These are phyloP conservation scores for Dichetophora obliterata DNA, from an alignment of 2,888 invertebrate species.

Conservation along the genomic window DNA sequence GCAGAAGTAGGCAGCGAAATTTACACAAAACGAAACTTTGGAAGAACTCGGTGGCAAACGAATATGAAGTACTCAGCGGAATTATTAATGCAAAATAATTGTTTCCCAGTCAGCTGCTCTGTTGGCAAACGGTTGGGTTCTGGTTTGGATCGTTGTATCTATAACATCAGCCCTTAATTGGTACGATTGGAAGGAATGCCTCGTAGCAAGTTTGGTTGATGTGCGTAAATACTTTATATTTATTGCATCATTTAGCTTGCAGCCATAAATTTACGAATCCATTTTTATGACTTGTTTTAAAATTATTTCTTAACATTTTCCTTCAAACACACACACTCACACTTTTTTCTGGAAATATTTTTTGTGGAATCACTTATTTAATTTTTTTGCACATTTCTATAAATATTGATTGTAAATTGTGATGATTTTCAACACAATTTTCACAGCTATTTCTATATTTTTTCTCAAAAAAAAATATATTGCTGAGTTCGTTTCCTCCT, in stretches of 20 bases:
- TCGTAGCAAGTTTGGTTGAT: no score
- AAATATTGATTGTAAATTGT: neutral
- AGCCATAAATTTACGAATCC: no score
- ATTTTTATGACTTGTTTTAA: no score
- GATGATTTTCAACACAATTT: neutral
- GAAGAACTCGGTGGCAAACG: neutral
- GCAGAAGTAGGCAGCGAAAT: neutral
- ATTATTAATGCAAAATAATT: conserved; percentile 1
- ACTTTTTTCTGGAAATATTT: neutral
- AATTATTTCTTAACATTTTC: no score
- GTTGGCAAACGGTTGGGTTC: neutral
- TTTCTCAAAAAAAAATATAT: neutral
- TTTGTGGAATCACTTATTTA: neutral
- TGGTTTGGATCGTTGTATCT: no score
- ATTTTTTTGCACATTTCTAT: neutral
- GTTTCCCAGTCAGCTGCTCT: neutral
- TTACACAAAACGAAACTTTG: neutral
- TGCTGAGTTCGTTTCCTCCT: neutral
- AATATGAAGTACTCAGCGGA: neutral
- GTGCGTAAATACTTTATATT: no score
- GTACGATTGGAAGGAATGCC: no score
- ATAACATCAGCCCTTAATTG: no score
- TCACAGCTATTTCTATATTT: neutral
- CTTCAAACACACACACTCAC: neutral
- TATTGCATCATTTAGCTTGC: no score